Evolutionary conservation across 2,888 invertebrate species (phyloP).

Genomic region (Nudaria mundana): DNA sequence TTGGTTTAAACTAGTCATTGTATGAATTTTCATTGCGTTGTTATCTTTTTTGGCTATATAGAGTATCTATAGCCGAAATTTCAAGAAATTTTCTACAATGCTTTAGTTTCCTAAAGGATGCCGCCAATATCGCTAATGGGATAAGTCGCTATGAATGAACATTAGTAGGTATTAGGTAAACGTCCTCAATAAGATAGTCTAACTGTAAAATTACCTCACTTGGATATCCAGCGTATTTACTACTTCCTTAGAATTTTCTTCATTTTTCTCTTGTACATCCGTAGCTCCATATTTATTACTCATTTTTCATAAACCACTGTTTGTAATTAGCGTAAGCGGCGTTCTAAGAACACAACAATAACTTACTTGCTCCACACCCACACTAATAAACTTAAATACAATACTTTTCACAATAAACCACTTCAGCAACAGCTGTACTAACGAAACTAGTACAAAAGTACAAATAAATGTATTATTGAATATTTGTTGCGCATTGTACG

Average conservation of each 20-base stretch:
- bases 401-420: constrained; percentile 17
- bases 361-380: constrained; percentile 20
- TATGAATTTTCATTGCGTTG: not conserved
- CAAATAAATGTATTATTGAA: constrained; percentile 14
- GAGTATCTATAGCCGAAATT: too few species aligned
- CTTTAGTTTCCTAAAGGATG: constrained; percentile 39
- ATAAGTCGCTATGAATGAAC: constrained; percentile 44
- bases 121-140: constrained; percentile 50
- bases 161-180: constrained; percentile 34
- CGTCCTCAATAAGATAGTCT: constrained; percentile 15
- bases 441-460: constrained; percentile 29
- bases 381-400: constrained; percentile 20
- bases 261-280: constrained; percentile 44
- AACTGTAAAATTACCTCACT: constrained; percentile 51
- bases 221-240: constrained; percentile 43
- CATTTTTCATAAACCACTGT: constrained; percentile 39
- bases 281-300: constrained; percentile 68
- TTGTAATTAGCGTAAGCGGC: constrained; percentile 5
- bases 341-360: constrained; percentile 18
- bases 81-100: constrained; percentile 48
- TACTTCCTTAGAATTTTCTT: constrained; percentile 47
- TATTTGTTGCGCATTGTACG: constrained; percentile 27
- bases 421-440: constrained; percentile 39
- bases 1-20: constrained; percentile 11
- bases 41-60: not conserved